Evolutionary conservation across 2,888 invertebrate genomes (phyloP).

Genomic region (Drosophila pegasa): DNA sequence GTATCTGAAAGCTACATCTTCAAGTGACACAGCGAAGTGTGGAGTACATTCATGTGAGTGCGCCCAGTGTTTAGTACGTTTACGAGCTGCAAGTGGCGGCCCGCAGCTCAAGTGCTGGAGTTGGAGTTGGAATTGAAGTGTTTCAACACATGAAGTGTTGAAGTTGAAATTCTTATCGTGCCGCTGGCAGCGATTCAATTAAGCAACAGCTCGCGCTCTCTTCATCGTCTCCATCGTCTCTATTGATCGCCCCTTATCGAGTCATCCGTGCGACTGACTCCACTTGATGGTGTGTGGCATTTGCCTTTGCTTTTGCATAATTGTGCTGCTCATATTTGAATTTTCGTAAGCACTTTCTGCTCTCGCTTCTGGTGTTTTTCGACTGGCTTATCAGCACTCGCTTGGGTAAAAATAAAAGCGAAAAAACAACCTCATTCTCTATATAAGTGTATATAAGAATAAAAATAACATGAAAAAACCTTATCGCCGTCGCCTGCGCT

Average conservation of each 20-base stretch:
- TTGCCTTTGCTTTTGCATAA: slow-evolving; percentile 37
- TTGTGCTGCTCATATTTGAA: slow-evolving; percentile 32
- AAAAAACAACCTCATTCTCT: slow-evolving; percentile 19
- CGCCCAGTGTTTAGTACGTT: slow-evolving; percentile 45
- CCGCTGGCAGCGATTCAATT: slow-evolving; percentile 54
- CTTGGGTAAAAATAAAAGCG: slow-evolving; percentile 26
- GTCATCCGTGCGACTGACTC: neutral
- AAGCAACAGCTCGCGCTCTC: slow-evolving; percentile 43
- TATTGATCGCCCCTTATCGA: slow-evolving; percentile 19
- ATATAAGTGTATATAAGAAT: slow-evolving; percentile 11
- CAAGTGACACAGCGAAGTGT: slow-evolving; percentile 17
- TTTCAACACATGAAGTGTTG: slow-evolving; percentile 31
- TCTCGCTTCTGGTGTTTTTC: slow-evolving; percentile 24
- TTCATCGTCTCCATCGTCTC: slow-evolving; percentile 23
- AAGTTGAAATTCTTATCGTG: slow-evolving; percentile 48
- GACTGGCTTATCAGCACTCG: slow-evolving; percentile 36
- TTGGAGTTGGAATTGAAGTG: too few species aligned
- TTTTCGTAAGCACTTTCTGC: slow-evolving; percentile 8
- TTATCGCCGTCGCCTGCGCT: slow-evolving; percentile 58
- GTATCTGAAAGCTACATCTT: slow-evolving; percentile 37
- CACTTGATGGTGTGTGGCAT: slow-evolving; percentile 16
- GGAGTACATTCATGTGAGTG: slow-evolving; percentile 45
- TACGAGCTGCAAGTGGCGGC: slow-evolving; percentile 32
- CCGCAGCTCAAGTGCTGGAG: slow-evolving; percentile 31
- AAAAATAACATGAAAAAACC: slow-evolving; percentile 53